Base-by-base conservation (phyloP, 2,797 vertebrate species). In the Aplochiton taeniatus region DNA sequence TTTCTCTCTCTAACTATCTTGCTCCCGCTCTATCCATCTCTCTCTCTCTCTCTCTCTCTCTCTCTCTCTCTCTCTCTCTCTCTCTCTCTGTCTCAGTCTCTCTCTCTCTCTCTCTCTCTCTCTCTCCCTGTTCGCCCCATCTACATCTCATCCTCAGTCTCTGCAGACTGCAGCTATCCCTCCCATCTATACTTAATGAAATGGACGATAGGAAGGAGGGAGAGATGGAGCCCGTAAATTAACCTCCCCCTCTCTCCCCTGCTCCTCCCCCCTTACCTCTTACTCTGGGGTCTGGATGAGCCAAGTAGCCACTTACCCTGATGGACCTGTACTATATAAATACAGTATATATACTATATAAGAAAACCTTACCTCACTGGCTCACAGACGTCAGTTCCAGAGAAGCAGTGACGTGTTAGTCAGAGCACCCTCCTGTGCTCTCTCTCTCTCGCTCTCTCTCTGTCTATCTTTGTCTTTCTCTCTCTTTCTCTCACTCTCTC, bases 21-120 rank as follows among this genome's bases (percentile, higher is more conserved):
- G 49, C 14, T 31, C 44, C 51, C 9, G 42, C 56, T 53, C 58
- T 65, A 58, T 48, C 12, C 59, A 17, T 58, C n/a, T 69, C 11
- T 44, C 20, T 4, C 14, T 44, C 16, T 19, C 42, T 8, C 12
- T 54, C 51, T 41, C 17, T 60, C 18, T 17, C 12, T 16, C 43
- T 43, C 56, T 44, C 13, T 43, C 18, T 13, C 19, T 44, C 45
- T 59, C 44, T 42, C 58, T 60, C 19, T 20, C 17, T 47, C 50
- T 14, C 61, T 12, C 20, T 42, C 8, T 31, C 31, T 6, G 6
- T 31, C 61, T 63, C 31, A 42, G 16, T 13, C 17, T 19, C 20
- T 61, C 19, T 61, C 11, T 48, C 9, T 16, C 12, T 20, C 31
- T 31, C 61, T 63, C 31, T 51, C 16, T 13, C 17, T 19, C 20